Conservation (phyloP, 1,140 invertebrate species). For the Protaetia brevitarsis region DNA sequence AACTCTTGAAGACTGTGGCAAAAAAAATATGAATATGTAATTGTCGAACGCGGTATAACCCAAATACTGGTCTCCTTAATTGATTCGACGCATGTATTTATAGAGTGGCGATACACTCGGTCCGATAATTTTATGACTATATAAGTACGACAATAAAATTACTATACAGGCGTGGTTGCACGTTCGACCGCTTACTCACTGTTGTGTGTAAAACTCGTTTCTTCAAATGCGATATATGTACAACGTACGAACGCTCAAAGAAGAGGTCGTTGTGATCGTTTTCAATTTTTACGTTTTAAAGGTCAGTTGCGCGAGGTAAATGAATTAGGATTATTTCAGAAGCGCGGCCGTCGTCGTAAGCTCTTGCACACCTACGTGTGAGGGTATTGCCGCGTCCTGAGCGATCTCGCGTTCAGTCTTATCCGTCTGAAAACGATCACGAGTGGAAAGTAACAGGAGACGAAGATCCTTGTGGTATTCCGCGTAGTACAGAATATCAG, state of each 20-base stretch:
- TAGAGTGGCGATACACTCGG: slow-evolving; percentile 15
- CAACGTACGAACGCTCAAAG: too few species aligned
- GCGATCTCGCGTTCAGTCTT: not conserved
- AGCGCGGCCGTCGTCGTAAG: not conserved
- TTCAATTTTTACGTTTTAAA: slow-evolving; percentile 43
- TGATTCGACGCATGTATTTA: not conserved
- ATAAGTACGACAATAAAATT: slow-evolving; percentile 20
- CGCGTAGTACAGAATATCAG: too few species aligned
- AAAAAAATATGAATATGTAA: slow-evolving; percentile 14
- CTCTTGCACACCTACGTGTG: slow-evolving; percentile 28
- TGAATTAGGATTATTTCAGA: slow-evolving; percentile 42
- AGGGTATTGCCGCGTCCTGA: slow-evolving; percentile 38
- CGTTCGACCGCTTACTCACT: slow-evolving; percentile 7
- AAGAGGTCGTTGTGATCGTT: slow-evolving; percentile 43
- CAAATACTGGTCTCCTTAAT: slow-evolving; percentile 14
- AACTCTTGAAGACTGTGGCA: not conserved
- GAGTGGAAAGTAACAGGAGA: too few species aligned
- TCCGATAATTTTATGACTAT: slow-evolving; percentile 19
- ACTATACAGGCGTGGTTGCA: slow-evolving; percentile 22
- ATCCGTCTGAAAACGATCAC: not conserved
- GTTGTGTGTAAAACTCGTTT: slow-evolving; percentile 36
- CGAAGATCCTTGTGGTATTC: not conserved
- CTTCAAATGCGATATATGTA: slow-evolving; percentile 32
- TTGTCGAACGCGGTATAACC: slow-evolving; percentile 12
- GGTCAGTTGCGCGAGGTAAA: slow-evolving; percentile 44